Base-by-base conservation (phyloP, 2,797 vertebrate genomes). In the Philypnodon macrostomus region DNA sequence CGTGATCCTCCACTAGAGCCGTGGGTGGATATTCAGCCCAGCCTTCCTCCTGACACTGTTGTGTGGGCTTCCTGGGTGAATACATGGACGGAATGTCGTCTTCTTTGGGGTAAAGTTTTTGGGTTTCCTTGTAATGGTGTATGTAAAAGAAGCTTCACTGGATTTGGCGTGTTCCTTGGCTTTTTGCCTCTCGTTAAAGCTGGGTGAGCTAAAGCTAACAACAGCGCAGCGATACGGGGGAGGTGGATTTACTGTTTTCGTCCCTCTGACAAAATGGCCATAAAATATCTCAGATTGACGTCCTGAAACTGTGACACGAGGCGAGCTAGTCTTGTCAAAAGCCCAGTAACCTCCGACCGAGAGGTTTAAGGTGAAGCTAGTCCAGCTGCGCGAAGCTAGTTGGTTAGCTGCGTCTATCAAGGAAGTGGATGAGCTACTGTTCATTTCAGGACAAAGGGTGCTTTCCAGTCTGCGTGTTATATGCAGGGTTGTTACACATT, bases 1-100 rank as follows among this genome's bases (percentile, higher is more conserved):
- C 87, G 88, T 87, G 85, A 89, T 86, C 79, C 63, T 76, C 66
- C 73, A 48, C 71, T 47, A 0, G 52, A 68, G 27, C 52, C 67
- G 87, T 86, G 84, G 87, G 87, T 66, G 84, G 84, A 76, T 42
- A 58, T 49, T 60, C 53, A 63, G 51, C 63, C 59, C 61, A 46
- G 50, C 63, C 61, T 56, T 57, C 67, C 70, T 65, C 49, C 31
- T 26, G 34, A 63, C 47, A 67, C 35, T 46, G 38, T 3, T 60
- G 64, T 67, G 56, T 46, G 59, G 63, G 54, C 10, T 63, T n/a
- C 5, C 59, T 3, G 48, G 38, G 53, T 10, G 60, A 40, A 32
- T 50, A 16, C 49, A 30, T 10, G 30, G 55, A 67, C 50, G 15
- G 18, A 5, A 26, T 30, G 8, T n/a, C 24, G 31, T 26, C 24